Evolutionary conservation across 2,113 vertebrate genomes (phyloP), one percentile per base, ranked within the genome.

Genomic region (Tychaedon coryphoeus): DNA sequence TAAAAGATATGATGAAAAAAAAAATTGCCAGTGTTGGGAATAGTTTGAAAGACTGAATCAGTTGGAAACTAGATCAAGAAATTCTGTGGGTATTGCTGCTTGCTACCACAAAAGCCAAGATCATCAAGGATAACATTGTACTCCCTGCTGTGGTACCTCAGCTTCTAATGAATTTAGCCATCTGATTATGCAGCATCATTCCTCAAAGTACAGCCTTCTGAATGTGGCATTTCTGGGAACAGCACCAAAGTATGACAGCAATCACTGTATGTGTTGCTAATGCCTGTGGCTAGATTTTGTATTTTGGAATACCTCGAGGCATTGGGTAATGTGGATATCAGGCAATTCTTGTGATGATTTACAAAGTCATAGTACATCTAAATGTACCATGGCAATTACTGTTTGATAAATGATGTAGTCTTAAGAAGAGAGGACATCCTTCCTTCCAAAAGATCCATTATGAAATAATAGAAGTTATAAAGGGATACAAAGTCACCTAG

Each of bases 191-290:
- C 71, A 94, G 80, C 81, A 93, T 76, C 34, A 71, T 79, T 94
- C 67, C 81, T 95, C 92, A 92, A 93, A 95, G 75, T 47, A 74
- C 64, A 93, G 28, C 24, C 56, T 83, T 86, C 66, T 79, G 85
- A 95, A 91, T 48, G 71, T 95, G 76, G 71, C 90, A 86, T 90
- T 95, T 96, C 95, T 95, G 94, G 93, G 95, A 95, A 96, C 3
- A 62, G 93, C 51, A 96, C 92, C 93, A 94, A 95, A 86, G 70
- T 83, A 82, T 67, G 94, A 94, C 81, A 96, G 94, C 64, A 83
- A 56, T 92, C 82, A 66, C 51, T 86, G 81, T 60, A 70, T 83
- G 47, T 70, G 54, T 61, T 94, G 90, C 95, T 95, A 96, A 64
- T 61, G 75, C 91, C 93, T 93, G 64, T 79, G 91, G 95, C 72